A percentile compares a stretch with the other conserved stretches of the same genome.
phyloP scores from a whole-genome alignment of 2,113 vertebrate genomes.

The Panurus biarmicus region DNA sequence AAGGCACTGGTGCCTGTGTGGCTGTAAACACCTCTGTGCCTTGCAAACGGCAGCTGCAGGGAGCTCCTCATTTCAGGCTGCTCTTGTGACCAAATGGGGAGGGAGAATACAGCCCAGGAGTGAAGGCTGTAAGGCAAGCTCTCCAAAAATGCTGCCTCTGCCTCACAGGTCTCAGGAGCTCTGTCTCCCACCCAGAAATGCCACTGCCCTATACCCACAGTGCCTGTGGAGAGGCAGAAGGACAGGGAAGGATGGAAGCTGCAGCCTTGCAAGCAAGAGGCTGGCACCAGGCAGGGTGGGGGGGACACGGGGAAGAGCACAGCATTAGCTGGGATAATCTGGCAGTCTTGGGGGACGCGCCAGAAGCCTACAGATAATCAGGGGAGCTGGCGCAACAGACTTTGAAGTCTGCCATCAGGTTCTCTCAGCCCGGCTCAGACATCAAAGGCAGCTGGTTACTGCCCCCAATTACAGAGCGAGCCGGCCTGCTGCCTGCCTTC shows the following conservation, averaged over 20 bases:
- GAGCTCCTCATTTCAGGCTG: not conserved
- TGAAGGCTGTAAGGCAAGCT: not conserved
- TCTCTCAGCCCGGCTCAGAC: constrained; percentile 35
- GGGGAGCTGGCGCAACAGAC: not conserved
- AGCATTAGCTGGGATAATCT: constrained; percentile 44
- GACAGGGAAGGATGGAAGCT: not conserved
- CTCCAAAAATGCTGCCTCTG: not conserved
- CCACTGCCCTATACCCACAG: not conserved
- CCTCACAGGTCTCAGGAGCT: not conserved
- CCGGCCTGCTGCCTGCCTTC: not conserved
- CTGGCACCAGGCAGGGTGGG: not conserved
- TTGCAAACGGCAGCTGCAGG: not conserved
- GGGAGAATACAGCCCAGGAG: not conserved
- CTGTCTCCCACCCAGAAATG: not conserved
- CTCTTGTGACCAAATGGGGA: fast-evolving
- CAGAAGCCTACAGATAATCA: constrained; percentile 36
- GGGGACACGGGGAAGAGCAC: not conserved
- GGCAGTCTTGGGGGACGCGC: not conserved
- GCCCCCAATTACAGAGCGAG: not conserved
- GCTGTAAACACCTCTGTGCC: not conserved
- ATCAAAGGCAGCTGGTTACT: constrained; percentile 48
- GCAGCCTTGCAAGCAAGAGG: not conserved
- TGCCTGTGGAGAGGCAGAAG: not conserved
- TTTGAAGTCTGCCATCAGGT: constrained; percentile 44
- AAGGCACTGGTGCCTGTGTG: not conserved